Evolutionary conservation across 2,888 invertebrate genomes (phyloP).

Genomic region (Caradrina clavipalpis): DNA sequence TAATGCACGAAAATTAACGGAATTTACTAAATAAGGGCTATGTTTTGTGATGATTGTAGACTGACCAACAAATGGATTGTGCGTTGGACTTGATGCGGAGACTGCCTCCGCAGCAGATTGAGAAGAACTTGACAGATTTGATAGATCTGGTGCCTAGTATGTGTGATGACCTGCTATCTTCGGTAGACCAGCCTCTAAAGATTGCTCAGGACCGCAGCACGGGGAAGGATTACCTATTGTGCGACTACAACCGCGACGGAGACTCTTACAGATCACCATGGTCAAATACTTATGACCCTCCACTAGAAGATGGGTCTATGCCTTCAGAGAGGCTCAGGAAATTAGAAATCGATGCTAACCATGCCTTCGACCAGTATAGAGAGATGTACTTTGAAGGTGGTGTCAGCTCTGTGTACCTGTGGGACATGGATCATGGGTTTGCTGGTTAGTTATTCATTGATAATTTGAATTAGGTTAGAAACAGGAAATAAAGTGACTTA

Average conservation of each 20-base stretch:
- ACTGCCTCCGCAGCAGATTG: slow-evolving; percentile 99
- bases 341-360: slow-evolving; percentile 99
- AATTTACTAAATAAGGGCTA: slow-evolving; percentile 65
- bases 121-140: slow-evolving; percentile 99
- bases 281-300: slow-evolving; percentile 99
- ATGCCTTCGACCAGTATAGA: slow-evolving; percentile 99
- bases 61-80: slow-evolving; percentile 99
- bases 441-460: slow-evolving; percentile 91
- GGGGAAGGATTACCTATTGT: slow-evolving; percentile 99
- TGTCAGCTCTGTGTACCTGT: slow-evolving; percentile 99
- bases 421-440: slow-evolving; percentile 99
- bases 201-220: slow-evolving; percentile 98
- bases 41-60: slow-evolving; percentile 90
- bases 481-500: slow-evolving; percentile 37
- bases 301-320: slow-evolving; percentile 99
- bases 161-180: slow-evolving; percentile 98
- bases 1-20: slow-evolving; percentile 80
- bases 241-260: slow-evolving; percentile 99
- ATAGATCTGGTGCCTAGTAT: slow-evolving; percentile 98
- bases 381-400: slow-evolving; percentile 99
- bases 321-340: slow-evolving; percentile 98
- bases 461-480: slow-evolving; percentile 42
- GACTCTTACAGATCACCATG: slow-evolving; percentile 99
- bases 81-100: slow-evolving; percentile 99
- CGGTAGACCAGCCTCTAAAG: slow-evolving; percentile 99